Evolutionary conservation across 2,888 invertebrate species (phyloP).

Genomic region (Trichacis sp.): DNA sequence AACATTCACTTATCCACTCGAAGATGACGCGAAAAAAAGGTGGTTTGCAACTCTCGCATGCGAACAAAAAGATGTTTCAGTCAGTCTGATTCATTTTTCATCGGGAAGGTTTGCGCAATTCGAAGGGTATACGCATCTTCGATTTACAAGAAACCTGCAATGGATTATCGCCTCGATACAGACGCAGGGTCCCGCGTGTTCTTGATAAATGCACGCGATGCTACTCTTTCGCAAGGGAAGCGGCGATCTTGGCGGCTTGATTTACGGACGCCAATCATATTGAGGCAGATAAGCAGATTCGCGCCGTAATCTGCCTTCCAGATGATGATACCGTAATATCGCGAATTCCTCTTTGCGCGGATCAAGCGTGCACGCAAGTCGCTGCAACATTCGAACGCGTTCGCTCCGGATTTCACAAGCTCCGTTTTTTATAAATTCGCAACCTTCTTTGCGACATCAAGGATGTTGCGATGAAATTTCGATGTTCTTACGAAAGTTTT

Average conservation of each 20-base stretch:
- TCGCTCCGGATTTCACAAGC: too few species aligned
- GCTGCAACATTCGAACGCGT: neutral
- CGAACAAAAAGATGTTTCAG: neutral
- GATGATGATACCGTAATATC: conserved; percentile 18
- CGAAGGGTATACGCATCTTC: conserved; percentile 19
- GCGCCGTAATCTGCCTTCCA: conserved; percentile 19
- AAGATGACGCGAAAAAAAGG: neutral
- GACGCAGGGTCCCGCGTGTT: neutral
- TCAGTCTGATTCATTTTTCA: conserved; percentile 19
- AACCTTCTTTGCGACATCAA: too few species aligned
- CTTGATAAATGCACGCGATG: conserved; percentile 29
- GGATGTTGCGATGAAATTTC: too few species aligned
- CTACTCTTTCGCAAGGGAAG: conserved; percentile 43
- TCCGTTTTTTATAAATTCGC: too few species aligned
- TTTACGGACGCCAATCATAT: conserved; percentile 50
- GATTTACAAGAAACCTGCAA: conserved; percentile 14
- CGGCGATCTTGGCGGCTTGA: conserved; percentile 34
- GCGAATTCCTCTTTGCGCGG: conserved; percentile 7
- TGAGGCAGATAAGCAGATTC: conserved; percentile 37
- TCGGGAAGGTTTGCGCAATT: conserved; percentile 16
- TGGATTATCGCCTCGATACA: conserved; percentile 22
- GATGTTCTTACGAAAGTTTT: too few species aligned
- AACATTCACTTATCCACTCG: conserved; percentile 5
- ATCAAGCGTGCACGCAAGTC: neutral
- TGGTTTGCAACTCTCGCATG: neutral